Percentiles rank a stretch among this genome's conserved stretches.
Evolutionary conservation across 2,888 invertebrate genomes (phyloP).

Genomic region (Pharmacophagus antenor): DNA sequence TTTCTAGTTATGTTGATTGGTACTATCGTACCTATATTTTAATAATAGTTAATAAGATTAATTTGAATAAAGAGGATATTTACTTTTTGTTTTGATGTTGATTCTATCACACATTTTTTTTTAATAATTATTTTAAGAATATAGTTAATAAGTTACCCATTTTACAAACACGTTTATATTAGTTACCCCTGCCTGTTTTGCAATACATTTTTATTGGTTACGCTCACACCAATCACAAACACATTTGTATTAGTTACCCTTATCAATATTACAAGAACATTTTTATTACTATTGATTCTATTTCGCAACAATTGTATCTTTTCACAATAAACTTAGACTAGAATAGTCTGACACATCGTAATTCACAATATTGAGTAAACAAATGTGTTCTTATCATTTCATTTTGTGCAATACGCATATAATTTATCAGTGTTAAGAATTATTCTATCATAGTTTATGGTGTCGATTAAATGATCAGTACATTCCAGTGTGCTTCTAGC

Average conservation of each 20-base stretch:
- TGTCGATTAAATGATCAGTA: conserved; percentile 34
- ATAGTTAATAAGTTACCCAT: too few species aligned
- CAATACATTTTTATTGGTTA: conserved; percentile 1
- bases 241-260: background rate
- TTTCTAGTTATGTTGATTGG: too few species aligned
- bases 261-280: background rate
- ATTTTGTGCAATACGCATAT: background rate
- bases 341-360: background rate
- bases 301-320: too few species aligned
- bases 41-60: background rate
- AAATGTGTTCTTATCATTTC: background rate
- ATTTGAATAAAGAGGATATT: background rate
- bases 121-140: too few species aligned
- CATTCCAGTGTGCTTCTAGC: conserved; percentile 60
- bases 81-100: background rate
- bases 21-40: background rate
- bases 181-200: too few species aligned
- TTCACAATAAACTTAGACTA: too few species aligned
- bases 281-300: background rate
- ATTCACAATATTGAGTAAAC: background rate
- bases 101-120: too few species aligned
- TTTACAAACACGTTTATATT: too few species aligned
- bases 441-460: background rate
- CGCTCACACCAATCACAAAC: background rate
- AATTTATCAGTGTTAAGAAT: background rate